Evolutionary conservation across 2,888 invertebrate genomes (phyloP).

Genomic region (Aphidoletes aphidimyza): DNA sequence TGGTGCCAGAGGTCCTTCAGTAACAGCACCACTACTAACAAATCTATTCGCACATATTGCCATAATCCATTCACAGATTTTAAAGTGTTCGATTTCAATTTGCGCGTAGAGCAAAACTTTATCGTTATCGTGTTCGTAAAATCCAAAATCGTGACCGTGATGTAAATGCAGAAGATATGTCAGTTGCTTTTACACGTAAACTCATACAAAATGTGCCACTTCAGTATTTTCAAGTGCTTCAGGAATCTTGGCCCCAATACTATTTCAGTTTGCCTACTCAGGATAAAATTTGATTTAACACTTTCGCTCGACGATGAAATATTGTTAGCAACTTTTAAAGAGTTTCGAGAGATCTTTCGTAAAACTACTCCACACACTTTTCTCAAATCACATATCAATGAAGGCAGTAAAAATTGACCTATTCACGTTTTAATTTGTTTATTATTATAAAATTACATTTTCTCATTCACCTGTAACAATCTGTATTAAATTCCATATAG

Average conservation of each 20-base stretch:
- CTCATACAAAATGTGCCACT: neutral
- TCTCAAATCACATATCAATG: no score
- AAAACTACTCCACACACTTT: no score
- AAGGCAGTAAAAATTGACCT: no score
- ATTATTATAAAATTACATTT: no score
- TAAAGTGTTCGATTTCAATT: constrained; percentile 46
- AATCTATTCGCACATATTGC: neutral
- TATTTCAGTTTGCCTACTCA: neutral
- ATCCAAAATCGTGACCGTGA: constrained; percentile 11
- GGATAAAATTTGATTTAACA: neutral
- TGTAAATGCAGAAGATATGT: constrained; percentile 17
- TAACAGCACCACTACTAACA: no score
- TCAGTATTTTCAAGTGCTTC: neutral
- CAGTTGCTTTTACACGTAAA: neutral
- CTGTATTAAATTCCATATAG: no score
- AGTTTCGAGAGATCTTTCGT: no score
- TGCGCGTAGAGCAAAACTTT: neutral
- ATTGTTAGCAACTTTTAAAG: neutral
- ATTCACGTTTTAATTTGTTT: no score
- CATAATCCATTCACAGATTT: constrained; percentile 33
- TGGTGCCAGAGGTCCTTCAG: neutral
- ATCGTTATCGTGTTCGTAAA: neutral
- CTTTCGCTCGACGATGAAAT: neutral
- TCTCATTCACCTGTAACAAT: no score
- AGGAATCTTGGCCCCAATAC: neutral